Percentiles rank a stretch among this genome's conserved stretches.
Evolutionary conservation across 2,113 vertebrate genomes (phyloP).

Genomic region (Pseudopodoces humilis): DNA sequence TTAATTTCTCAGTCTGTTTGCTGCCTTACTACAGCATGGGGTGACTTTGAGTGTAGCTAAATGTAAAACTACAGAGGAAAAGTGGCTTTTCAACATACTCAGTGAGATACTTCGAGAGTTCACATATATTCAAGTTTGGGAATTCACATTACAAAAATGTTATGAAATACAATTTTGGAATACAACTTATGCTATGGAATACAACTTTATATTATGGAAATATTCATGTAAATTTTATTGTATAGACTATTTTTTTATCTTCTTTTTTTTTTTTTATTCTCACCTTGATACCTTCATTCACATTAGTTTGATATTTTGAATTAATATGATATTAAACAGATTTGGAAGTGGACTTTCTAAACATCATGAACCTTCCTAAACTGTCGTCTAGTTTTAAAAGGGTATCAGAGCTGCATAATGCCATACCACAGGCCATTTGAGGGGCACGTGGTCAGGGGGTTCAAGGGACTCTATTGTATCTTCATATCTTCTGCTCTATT

Average conservation of each 20-base stretch:
- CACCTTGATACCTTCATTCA: background rate
- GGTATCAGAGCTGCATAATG: background rate
- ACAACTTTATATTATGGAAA: background rate
- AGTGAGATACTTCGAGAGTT: background rate
- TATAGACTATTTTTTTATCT: background rate
- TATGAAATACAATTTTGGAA: background rate
- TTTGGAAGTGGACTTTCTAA: background rate
- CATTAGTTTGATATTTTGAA: background rate
- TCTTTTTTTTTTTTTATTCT: background rate
- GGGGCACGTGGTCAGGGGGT: background rate
- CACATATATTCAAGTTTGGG: background rate
- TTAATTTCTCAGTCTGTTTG: background rate
- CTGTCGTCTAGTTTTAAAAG: background rate
- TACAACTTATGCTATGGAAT: background rate
- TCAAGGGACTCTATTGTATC: background rate
- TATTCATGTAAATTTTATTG: fast-evolving
- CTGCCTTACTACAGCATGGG: background rate
- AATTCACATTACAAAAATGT: background rate
- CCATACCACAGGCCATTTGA: background rate
- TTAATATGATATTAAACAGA: background rate
- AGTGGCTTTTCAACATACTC: background rate
- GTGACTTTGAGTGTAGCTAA: background rate
- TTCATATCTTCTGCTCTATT: background rate
- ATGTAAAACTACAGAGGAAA: background rate
- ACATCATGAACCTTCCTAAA: background rate